phyloP scores from a whole-genome alignment of 2,797 vertebrate species.

The Pachyuromys duprasi region DNA sequence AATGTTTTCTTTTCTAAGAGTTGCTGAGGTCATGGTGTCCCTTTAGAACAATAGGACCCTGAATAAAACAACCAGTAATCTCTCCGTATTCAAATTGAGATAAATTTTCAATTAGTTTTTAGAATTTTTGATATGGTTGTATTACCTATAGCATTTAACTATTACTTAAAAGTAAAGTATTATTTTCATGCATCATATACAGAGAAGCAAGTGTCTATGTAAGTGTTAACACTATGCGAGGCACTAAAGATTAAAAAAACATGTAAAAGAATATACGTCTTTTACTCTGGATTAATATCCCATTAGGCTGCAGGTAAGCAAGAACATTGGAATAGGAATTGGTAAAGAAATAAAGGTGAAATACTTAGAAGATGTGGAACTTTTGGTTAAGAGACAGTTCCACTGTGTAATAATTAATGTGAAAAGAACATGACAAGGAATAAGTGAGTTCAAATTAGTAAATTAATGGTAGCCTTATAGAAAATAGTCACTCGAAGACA shows the following conservation, averaged over 20 bases:
- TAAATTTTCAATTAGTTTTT: background rate
- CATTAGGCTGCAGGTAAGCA: background rate
- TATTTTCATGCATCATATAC: background rate
- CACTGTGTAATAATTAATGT: background rate
- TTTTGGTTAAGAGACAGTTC: constrained; percentile 2
- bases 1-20: background rate
- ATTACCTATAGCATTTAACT: constrained; percentile 4
- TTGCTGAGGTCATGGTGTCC: background rate
- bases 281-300: background rate
- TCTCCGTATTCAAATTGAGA: background rate
- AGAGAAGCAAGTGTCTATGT: background rate
- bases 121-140: background rate
- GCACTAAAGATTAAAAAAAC: background rate
- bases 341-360: background rate
- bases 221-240: background rate
- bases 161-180: background rate
- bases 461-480: constrained; percentile 2
- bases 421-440: background rate
- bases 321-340: background rate
- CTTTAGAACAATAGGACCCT: background rate
- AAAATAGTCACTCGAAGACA: background rate
- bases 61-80: background rate
- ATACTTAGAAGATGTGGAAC: background rate
- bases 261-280: background rate
- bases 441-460: background rate